Evolutionary conservation across 2,797 vertebrate species (phyloP), one percentile per base, ranked within the genome.

Genomic region (Alectoris magna): DNA sequence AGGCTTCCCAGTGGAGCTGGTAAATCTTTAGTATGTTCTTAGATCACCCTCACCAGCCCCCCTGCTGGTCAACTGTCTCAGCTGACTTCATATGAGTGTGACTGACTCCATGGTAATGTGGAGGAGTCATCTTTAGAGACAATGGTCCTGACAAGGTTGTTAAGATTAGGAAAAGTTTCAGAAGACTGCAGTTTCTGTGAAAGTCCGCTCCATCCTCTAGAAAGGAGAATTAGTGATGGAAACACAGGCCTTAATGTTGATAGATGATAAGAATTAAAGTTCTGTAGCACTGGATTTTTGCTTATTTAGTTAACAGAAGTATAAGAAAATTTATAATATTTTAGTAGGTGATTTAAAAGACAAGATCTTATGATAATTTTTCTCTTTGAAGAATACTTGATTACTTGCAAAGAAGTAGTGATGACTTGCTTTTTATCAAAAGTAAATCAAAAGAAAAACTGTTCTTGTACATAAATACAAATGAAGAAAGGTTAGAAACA

Each of bases 361-460:
- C 19, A 74, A 46, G 43, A 58, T 59, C 14, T 87, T 89, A 43
- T 67, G 46, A 76, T 27, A 59, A 59, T 48, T 87, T 87, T 9
- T 29, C 4, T 58, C 11, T 71, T 93, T 22, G n/a, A 11, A 55
- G 85, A 81, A 53, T 36, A 60, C 11, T 14, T 46, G 22, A 62
- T 58, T 49, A 72, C 4, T 10, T 34, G n/a, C 62, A 38, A 83
- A 48, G 22, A 74, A 71, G 36, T 38, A 10, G 16, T 46, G 49
- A 68, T 31, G 39, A 85, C 13, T 78, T 7, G 15, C 53, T 78
- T 95, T 72, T 91, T 66, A 56, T 68, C 71, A 64, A 46, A 69
- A 53, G 63, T 38, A 69, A 59, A 86, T 23, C 24, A 59, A 62
- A 76, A 71, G 26, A 67, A 79, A 83, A 89, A 36, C 3, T 13